Evolutionary conservation across 2,113 vertebrate genomes (phyloP).

Genomic region (Caranx melampygus): DNA sequence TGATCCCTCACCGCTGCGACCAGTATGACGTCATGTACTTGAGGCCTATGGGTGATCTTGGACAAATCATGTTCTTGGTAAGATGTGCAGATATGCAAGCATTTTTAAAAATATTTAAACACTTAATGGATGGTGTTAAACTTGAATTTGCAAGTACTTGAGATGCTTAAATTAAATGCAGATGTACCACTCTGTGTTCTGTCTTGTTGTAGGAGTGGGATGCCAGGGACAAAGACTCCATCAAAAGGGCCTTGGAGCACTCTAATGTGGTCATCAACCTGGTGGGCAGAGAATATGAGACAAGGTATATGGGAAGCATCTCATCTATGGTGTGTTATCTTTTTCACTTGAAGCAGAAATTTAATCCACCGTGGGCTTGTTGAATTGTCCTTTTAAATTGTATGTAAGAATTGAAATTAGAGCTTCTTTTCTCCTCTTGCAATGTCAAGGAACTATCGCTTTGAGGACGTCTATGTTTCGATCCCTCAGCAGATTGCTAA

Average conservation of each 20-base stretch:
- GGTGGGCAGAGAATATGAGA: conserved; percentile 95
- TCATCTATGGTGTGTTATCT: not conserved
- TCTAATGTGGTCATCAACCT: conserved; percentile 97
- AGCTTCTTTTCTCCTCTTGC: conserved; percentile 1
- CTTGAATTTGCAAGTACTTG: not conserved
- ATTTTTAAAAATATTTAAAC: not conserved
- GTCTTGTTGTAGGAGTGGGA: conserved; percentile 90
- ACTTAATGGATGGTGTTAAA: not conserved
- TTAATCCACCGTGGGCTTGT: not conserved
- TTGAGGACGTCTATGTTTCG: conserved; percentile 89
- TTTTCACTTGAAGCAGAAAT: not conserved
- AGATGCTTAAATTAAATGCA: not conserved
- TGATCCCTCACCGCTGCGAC: conserved; percentile 93
- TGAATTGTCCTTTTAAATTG: not conserved
- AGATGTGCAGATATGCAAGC: conserved; percentile 10
- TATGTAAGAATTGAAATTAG: not conserved
- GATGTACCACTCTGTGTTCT: not conserved
- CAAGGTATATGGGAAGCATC: conserved; percentile 80
- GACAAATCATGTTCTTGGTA: conserved; percentile 94
- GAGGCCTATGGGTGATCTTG: conserved; percentile 95
- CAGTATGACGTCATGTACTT: conserved; percentile 92
- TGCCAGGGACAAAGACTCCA: conserved; percentile 88
- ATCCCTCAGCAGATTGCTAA: conserved; percentile 90
- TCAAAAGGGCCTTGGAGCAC: conserved; percentile 87
- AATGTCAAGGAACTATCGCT: conserved; percentile 88